Evolutionary conservation across 2,888 invertebrate genomes (phyloP), one percentile per base, ranked within the genome.

Genomic region (Salticus scenicus): DNA sequence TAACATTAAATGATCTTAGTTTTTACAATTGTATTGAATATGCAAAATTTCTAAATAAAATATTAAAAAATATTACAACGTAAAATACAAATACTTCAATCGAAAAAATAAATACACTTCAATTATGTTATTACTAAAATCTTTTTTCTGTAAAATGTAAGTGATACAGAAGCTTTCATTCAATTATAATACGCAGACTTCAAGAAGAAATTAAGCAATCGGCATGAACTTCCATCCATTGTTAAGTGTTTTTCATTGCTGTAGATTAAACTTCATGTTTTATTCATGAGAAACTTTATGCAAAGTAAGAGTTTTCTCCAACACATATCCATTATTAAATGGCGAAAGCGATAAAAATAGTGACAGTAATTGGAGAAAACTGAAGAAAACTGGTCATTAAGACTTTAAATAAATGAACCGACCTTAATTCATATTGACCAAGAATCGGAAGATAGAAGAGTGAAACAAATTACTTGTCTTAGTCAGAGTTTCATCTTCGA

Each of bases 311-410:
- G 33, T 42, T n/a, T 73, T 73, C 66, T 27, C 27, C 37, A 57
- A 33, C 76, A 76, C 28, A 77, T 77, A 72, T 27, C 31, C 47
- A 33, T 76, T 77, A 76, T 69, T 77, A 76, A 83, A 71, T 64
- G 30, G 31, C 28, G 1, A 57, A 12, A 51, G 67, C 28, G 17
- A 71, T 20, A 28, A 42, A 71, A 47, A 30, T 30, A 47, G 24
- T 30, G 31, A 33, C 27, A 71, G 51, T 64, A 30, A 41, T 71
- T 27, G 28, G 24, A 28, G 71, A 47, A 30, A 71, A 71, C 69
- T 37, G 37, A 77, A 77, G 67, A 47, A 77, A 69, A 31, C 14
- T 37, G 20, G 27, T 20, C 5, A 20, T 76, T 76, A 51, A 51
- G 67, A 42, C 14, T 73, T 66, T 67, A 30, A 73, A 73, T 28